phyloP scores from a whole-genome alignment of 2,797 vertebrate genomes.

The Perdix hodgsoniae region DNA sequence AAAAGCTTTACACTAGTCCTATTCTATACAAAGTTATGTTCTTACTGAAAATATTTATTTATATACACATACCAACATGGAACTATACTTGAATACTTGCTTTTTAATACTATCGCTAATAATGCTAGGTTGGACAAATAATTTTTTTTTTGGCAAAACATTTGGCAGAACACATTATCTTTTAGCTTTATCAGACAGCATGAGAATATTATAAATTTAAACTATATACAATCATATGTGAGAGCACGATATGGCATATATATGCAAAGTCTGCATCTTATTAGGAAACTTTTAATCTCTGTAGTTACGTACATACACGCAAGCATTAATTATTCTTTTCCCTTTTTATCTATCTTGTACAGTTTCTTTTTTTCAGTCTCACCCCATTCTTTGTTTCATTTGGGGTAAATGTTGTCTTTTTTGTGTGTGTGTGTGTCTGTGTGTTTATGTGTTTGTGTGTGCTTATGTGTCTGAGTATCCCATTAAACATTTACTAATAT shows the following conservation, averaged over 20 bases:
- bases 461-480: neutral
- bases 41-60: neutral
- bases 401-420: neutral
- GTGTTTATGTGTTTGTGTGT: too few relatives aligned
- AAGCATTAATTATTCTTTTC: neutral
- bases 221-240: neutral
- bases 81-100: neutral
- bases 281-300: neutral
- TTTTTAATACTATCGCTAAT: neutral
- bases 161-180: neutral
- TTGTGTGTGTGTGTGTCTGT: too few relatives aligned
- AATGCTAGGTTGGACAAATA: neutral
- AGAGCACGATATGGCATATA: neutral
- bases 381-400: neutral
- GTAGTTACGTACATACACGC: neutral
- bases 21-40: neutral
- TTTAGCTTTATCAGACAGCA: neutral
- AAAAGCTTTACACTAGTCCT: neutral
- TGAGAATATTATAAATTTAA: neutral
- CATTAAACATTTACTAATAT: neutral
- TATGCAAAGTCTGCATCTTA: neutral
- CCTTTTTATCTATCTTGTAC: neutral
- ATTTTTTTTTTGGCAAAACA: neutral
- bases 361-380: neutral
- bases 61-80: neutral